Base-by-base conservation (phyloP, 2,113 vertebrate species). In the Mohoua ochrocephala region DNA sequence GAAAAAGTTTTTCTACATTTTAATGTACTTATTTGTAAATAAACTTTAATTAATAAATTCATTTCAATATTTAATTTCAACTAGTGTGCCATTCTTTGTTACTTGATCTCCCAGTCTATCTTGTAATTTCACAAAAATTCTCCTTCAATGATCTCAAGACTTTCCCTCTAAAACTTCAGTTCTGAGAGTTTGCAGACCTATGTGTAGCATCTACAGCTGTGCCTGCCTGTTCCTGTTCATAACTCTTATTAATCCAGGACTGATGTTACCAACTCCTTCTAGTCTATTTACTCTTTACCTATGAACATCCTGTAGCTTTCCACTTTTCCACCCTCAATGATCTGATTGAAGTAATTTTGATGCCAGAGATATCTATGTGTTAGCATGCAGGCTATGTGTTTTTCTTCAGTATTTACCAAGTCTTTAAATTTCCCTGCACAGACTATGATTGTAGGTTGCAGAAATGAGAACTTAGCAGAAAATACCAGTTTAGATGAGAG, bases 401-500 rank as follows among this genome's bases (percentile, higher is more conserved):
- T 97, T 96, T 77, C 65, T 94, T 96, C 86, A 84, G 93, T 93
- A 68, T 97, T 97, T 97, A 96, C 79, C 81, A 97, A 68, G 74
- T 37, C n/a, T 92, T 96, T 85, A 76, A 93, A 96, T 71, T 96
- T 95, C 79, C 75, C 73, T 82, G 57, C 26, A 57, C 80, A 82
- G 86, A 96, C 56, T 57, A 90, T 42, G 41, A 83, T 17, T 85
- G 79, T 65, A 87, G 65, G 80, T 33, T 96, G 45, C 35, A 96
- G 79, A 80, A 98, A 93, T 11, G 76, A 95, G 95, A 91, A 98
- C 77, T 96, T 92, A 97, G 95, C 85, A 97, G 96, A 97, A 96
- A 97, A 97, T 95, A 94, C 74, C 75, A 70, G 83, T 96, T 96
- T 93, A 97, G 96, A 97, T 73, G 91, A 96, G 88, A 96, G n/a